Conservation (phyloP, 2,888 invertebrate genomes). For the Alviniconcha strummeri region DNA sequence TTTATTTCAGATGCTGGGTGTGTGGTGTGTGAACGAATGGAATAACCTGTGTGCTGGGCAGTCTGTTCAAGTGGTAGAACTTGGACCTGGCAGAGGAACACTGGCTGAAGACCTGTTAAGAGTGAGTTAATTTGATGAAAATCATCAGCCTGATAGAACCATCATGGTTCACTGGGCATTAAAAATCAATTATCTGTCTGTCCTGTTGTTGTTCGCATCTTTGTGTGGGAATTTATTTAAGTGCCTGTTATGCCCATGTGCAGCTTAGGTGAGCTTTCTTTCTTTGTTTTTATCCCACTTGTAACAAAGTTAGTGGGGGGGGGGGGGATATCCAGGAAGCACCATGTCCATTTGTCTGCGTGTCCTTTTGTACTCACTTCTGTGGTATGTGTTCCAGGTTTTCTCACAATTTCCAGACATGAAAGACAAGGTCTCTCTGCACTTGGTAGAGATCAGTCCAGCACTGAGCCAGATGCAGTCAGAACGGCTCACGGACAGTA, state of each 20-base stretch:
- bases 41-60: slow-evolving; percentile 81
- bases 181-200: too few relatives aligned
- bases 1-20: slow-evolving; percentile 82
- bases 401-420: slow-evolving; percentile 71
- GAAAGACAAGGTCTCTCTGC: slow-evolving; percentile 78
- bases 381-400: slow-evolving; percentile 57
- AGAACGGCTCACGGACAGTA: slow-evolving; percentile 32
- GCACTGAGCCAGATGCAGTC: slow-evolving; percentile 84
- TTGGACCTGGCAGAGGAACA: slow-evolving; percentile 96
- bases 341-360: too few relatives aligned
- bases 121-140: slow-evolving; percentile 76
- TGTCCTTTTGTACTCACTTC: too few relatives aligned
- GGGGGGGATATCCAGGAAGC: too few relatives aligned
- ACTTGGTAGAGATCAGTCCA: slow-evolving; percentile 94
- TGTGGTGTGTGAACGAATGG: slow-evolving; percentile 93
- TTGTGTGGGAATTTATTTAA: too few relatives aligned
- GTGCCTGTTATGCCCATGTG: too few relatives aligned
- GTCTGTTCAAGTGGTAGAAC: slow-evolving; percentile 91
- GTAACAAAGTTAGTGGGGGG: too few relatives aligned
- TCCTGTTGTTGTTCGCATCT: too few relatives aligned
- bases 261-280: too few relatives aligned
- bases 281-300: too few relatives aligned
- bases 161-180: too few relatives aligned
- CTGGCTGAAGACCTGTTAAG: slow-evolving; percentile 89
- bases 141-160: too few relatives aligned